Conservation (phyloP, 2,888 invertebrate genomes). For the Eilema depressum region DNA sequence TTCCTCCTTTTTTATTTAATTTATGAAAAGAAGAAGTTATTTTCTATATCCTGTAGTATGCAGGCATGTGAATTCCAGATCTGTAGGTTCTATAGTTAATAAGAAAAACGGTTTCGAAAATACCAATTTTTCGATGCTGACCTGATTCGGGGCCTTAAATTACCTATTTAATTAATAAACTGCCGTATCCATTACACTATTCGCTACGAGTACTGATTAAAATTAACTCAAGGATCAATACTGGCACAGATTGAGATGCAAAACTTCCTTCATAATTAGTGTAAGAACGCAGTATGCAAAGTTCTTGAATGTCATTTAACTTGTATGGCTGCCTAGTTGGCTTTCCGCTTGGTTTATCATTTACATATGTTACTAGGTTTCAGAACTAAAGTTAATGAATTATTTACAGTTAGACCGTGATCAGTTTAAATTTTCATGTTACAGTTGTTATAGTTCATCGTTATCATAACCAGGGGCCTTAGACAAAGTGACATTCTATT, state of each 20-base stretch:
- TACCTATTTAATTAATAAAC: not conserved
- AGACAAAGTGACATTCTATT: too few species aligned
- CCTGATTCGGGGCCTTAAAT: too few species aligned
- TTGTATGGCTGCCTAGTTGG: slow-evolving; percentile 34
- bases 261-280: not conserved
- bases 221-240: slow-evolving; percentile 7
- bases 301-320: slow-evolving; percentile 42
- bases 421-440: not conserved
- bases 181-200: not conserved
- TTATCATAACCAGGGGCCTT: too few species aligned
- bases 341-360: slow-evolving; percentile 17
- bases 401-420: slow-evolving; percentile 5
- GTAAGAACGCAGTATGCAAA: slow-evolving; percentile 15
- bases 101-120: too few species aligned
- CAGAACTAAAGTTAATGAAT: slow-evolving; percentile 18
- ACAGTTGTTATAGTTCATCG: too few species aligned
- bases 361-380: slow-evolving; percentile 32
- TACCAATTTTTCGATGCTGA: too few species aligned
- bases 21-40: too few species aligned
- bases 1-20: too few species aligned
- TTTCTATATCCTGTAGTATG: too few species aligned
- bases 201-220: not conserved
- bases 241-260: not conserved
- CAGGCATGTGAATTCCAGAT: too few species aligned
- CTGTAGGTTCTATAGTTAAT: too few species aligned